A percentile compares a stretch with the other conserved stretches of the same genome.
Evolutionary conservation across 1,140 invertebrate genomes (phyloP).

Genomic region (Ostrea denselamellosa): DNA sequence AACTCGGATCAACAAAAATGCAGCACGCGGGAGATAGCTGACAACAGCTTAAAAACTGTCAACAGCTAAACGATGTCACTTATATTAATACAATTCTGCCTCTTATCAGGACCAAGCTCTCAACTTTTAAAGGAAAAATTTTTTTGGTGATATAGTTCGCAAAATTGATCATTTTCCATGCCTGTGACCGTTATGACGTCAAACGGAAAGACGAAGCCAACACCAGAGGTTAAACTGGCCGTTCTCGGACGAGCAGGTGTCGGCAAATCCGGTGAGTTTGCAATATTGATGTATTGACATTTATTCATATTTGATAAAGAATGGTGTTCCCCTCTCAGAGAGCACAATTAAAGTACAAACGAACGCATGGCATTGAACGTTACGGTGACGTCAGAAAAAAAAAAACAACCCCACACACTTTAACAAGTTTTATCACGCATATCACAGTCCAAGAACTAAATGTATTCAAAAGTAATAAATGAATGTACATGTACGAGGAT

Average conservation of each 20-base stretch:
- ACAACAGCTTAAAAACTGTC: neutral
- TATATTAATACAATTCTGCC: neutral
- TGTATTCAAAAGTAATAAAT: too few relatives aligned
- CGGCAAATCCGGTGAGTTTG: slow-evolving; percentile 60
- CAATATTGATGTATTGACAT: neutral
- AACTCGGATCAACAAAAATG: slow-evolving; percentile 37
- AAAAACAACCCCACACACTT: too few relatives aligned
- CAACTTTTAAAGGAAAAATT: neutral
- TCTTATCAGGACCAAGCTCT: slow-evolving; percentile 19
- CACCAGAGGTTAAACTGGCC: slow-evolving; percentile 55
- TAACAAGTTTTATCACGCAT: too few relatives aligned
- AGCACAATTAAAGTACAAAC: neutral
- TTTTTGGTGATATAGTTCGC: neutral
- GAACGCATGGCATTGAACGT: neutral
- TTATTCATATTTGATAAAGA: neutral
- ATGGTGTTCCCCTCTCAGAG: neutral
- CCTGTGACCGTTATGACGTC: slow-evolving; percentile 50
- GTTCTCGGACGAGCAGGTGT: slow-evolving; percentile 60
- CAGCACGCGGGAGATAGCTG: neutral
- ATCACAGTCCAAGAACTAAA: too few relatives aligned
- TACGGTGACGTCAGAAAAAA: neutral
- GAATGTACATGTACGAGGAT: too few relatives aligned
- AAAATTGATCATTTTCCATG: neutral
- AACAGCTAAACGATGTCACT: neutral
- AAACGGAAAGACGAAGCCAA: slow-evolving; percentile 56